These are phyloP conservation scores for Megastigmus dorsalis DNA, from an alignment of 2,888 invertebrate species.

Conservation along the genomic window DNA sequence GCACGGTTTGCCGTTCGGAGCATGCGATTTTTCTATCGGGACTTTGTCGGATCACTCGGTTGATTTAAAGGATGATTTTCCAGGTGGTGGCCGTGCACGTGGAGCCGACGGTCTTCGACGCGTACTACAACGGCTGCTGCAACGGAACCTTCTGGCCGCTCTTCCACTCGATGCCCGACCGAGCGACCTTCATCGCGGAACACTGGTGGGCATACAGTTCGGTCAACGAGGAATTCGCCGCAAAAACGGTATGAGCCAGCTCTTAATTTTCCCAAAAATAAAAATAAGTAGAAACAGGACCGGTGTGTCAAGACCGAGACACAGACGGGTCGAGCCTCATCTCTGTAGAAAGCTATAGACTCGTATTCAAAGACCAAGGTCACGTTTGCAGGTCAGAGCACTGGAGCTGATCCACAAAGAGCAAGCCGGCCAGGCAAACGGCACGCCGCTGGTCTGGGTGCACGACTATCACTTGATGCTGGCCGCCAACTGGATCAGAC, in stretches of 20 bases:
- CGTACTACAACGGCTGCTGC: conserved; percentile 94
- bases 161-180: conserved; percentile 94
- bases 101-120: conserved; percentile 85
- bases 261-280: too few relatives aligned
- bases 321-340: background rate
- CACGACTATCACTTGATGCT: conserved; percentile 97
- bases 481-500: conserved; percentile 92
- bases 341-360: background rate
- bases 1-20: too few relatives aligned
- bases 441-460: conserved; percentile 90
- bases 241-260: conserved; percentile 86
- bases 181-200: conserved; percentile 87
- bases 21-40: too few relatives aligned
- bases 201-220: conserved; percentile 89
- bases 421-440: conserved; percentile 66
- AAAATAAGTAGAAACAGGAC: too few relatives aligned
- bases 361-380: background rate
- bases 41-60: too few relatives aligned
- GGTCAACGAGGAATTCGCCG: conserved; percentile 89
- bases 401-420: conserved; percentile 67
- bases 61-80: too few relatives aligned
- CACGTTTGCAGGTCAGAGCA: conserved; percentile 65
- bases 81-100: conserved; percentile 89
- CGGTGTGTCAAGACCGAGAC: background rate
- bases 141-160: conserved; percentile 95